A percentile compares a stretch with the other conserved stretches of the same genome.
Evolutionary conservation across 1,140 invertebrate species (phyloP).

Genomic region (Drosophila lowei): DNA sequence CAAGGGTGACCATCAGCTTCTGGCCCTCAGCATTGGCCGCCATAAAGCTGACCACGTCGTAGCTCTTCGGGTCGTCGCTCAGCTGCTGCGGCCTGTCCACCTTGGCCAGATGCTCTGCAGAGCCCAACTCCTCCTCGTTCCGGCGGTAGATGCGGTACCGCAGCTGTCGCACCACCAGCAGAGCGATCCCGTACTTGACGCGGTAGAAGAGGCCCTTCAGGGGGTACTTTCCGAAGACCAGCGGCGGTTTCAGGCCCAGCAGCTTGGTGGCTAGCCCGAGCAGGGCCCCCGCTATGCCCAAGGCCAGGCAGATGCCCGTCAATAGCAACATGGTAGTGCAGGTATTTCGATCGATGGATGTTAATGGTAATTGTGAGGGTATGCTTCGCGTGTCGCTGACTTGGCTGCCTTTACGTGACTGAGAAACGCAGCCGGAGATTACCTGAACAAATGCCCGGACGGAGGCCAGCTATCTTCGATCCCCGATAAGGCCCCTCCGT

Average conservation of each 20-base stretch:
- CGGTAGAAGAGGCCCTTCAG: conserved; percentile 70
- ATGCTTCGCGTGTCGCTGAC: not conserved
- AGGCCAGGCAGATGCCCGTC: conserved; percentile 23
- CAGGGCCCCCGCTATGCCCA: conserved; percentile 38
- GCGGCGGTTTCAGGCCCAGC: conserved; percentile 55
- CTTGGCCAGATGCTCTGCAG: conserved; percentile 44
- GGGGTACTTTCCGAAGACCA: conserved; percentile 77
- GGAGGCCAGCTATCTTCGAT: conserved; percentile 3
- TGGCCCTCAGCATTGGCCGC: conserved; percentile 60
- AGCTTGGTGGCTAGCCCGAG: conserved; percentile 40
- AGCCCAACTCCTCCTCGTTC: conserved; percentile 56
- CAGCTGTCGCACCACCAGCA: conserved; percentile 61
- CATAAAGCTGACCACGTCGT: conserved; percentile 78
- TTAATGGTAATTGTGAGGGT: not conserved
- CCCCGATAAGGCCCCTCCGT: conserved; percentile 1
- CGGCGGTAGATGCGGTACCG: conserved; percentile 63
- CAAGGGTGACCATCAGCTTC: conserved; percentile 69
- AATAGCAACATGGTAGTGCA: conserved; percentile 32
- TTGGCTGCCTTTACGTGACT: conserved; percentile 38
- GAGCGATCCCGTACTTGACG: conserved; percentile 63
- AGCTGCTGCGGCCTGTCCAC: conserved; percentile 65
- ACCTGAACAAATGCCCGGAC: not conserved
- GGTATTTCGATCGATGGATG: not conserved
- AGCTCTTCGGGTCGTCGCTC: conserved; percentile 67
- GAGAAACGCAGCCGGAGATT: not conserved